Evolutionary conservation across 2,113 vertebrate species (phyloP), one percentile per base, ranked within the genome.

Genomic region (Brevimyrus niger): DNA sequence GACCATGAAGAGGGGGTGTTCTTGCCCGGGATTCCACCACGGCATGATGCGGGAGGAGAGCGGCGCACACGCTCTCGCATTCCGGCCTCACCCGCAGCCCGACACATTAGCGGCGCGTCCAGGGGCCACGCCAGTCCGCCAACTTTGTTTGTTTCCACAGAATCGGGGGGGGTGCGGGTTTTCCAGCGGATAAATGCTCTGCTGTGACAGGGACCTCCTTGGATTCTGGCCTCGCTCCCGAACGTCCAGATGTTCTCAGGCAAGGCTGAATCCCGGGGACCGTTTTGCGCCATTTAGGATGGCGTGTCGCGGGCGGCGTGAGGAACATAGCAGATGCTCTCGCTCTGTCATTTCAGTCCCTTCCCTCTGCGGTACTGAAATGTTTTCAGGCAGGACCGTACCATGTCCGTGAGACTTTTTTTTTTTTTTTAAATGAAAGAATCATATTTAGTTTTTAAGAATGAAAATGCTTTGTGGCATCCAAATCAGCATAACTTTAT

Each of bases 141-240:
- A 21, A 89, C 92, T 89, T 51, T 87, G 86, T 90, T 88, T 88
- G 86, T 88, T 90, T 90, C 89, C 42, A 87, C 91, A 23, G 89
- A 92, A 90, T 61, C 90, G 91, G 46, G 89, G 93, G 93, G n/a
- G n/a, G n/a, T n/a, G n/a, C n/a, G n/a, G 91, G 90, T 92, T 90
- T 27, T 92, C 88, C 88, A 90, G 11, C 84, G 91, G 92, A 91
- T 86, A 90, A 89, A 92, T 48, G 90, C 91, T 58, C 15, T 87
- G 88, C 89, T 86, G 87, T 73, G 83, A 91, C 90, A 53, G 87
- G 88, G 94, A 94, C 94, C 95, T 95, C 94, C 95, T 91, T 92
- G 21, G 91, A 91, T 93, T 87, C 91, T 92, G 93, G 92, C 92
- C 91, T 88, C 0, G 38, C 84, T 90, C 92, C 92, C 92, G 82